Base-by-base conservation (phyloP, 2,888 invertebrate species). In the Creontiades dilutus region DNA sequence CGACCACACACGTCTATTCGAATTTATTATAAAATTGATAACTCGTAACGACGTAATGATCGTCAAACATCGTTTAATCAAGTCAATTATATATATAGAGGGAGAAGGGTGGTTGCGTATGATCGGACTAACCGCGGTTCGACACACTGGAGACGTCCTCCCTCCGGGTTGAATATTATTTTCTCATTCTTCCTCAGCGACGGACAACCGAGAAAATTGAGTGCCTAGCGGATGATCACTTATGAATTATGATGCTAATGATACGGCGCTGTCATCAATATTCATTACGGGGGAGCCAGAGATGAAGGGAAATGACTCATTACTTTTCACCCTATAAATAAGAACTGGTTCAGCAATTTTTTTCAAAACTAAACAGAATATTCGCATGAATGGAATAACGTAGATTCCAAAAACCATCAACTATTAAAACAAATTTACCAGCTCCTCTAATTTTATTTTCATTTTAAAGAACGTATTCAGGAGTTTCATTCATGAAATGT, bases 141-240 rank as follows among this genome's bases (percentile, higher is more conserved):
- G 68, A 23, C 68, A 16, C 19, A 16, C 9, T n/a, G n/a, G 61
- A 5, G 68, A 23, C 23, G 68, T 23, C 37, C 7, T 37, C 19
- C 19, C 68, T 37, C 19, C 68, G 68, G 27, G 68, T 0, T 61
- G 11, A 52, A 14, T 52, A 68, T 27, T 68, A 68, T 68, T 68
- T 23, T 27, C 68, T 68, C 27, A 23, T 9, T 13, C 68, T 68
- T 19, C 27, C 11, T 68, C 68, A 19, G 23, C 13, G 68, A 23
- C 68, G 23, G 68, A 68, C 68, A 27, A 13, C 23, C 68, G 68
- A 68, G 23, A 68, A 68, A 23, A 68, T 68, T 68, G 23, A 68
- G 23, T 68, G 7, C 37, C 37, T 7, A 68, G 68, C 12, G 27
- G 27, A 68, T 23, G 23, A 23, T 68, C 0, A 68, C 2, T 68